phyloP scores from a whole-genome alignment of 2,888 invertebrate species.

The Charanyca ferruginea region DNA sequence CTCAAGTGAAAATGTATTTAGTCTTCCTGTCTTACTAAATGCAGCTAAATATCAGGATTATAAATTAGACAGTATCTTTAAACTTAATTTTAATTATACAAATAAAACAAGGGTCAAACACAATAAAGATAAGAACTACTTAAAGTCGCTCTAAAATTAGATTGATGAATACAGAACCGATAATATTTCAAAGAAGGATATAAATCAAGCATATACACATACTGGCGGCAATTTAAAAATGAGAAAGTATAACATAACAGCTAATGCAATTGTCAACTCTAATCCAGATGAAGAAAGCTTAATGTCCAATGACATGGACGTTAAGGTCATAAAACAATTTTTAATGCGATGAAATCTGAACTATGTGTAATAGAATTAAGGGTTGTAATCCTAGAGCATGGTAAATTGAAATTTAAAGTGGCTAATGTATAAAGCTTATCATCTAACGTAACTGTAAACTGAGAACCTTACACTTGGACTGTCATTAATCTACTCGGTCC shows the following conservation, averaged over 20 bases:
- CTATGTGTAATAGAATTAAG: constrained; percentile 29
- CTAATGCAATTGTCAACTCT: constrained; percentile 7
- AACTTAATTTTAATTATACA: constrained; percentile 38
- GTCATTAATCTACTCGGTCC: constrained; percentile 67
- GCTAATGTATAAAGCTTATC: constrained; percentile 46
- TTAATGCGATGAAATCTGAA: constrained; percentile 20
- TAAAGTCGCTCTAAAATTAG: constrained; percentile 48
- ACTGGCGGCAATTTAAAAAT: constrained; percentile 32
- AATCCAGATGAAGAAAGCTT: not conserved
- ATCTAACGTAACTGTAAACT: constrained; percentile 35
- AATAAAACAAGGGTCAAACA: constrained; percentile 51
- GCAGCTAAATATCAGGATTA: not conserved
- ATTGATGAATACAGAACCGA: constrained; percentile 50
- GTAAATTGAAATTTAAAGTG: constrained; percentile 38
- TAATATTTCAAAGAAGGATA: constrained; percentile 57
- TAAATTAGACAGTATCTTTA: constrained; percentile 38
- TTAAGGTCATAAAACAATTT: constrained; percentile 23
- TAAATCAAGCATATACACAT: constrained; percentile 50
- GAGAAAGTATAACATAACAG: constrained; percentile 9
- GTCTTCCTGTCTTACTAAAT: not conserved
- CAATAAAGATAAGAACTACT: constrained; percentile 53
- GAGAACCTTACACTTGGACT: constrained; percentile 51
- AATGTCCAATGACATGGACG: constrained; percentile 7
- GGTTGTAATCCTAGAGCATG: constrained; percentile 34
- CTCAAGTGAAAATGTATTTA: not conserved